phyloP scores from a whole-genome alignment of 2,113 vertebrate species.

The Emydura subglobosa region DNA sequence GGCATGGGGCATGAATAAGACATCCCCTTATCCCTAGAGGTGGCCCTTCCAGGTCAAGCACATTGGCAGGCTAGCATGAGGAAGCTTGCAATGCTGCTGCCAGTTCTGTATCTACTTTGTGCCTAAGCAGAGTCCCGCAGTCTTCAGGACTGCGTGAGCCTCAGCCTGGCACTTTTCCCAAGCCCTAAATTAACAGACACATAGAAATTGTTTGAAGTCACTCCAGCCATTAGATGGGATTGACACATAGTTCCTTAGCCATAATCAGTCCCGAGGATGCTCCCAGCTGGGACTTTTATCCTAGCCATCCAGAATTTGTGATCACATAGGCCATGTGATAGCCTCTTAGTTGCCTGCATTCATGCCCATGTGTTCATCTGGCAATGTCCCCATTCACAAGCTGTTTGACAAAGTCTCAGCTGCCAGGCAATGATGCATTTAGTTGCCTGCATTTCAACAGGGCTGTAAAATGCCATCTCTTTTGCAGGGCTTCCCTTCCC shows the following conservation, averaged over 20 bases:
- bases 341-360: neutral
- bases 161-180: conserved; percentile 6
- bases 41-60: neutral
- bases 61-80: neutral
- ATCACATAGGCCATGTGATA: fast-evolving
- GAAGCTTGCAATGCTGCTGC: fast-evolving
- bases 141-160: fast-evolving
- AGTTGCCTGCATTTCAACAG: neutral
- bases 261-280: neutral
- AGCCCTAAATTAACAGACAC: neutral
- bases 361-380: conserved; percentile 42
- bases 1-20: neutral
- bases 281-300: neutral
- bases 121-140: neutral
- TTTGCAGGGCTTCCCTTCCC: neutral
- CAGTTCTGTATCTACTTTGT: neutral
- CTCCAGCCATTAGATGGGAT: neutral
- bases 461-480: neutral
- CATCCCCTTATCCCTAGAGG: fast-evolving
- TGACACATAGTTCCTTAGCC: neutral
- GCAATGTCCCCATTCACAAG: neutral
- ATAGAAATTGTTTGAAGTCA: fast-evolving
- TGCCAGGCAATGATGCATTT: conserved; percentile 22
- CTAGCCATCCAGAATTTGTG: neutral
- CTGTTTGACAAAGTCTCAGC: conserved; percentile 28